Evolutionary conservation across 2,888 invertebrate genomes (phyloP), one percentile per base, ranked within the genome.

Genomic region (Sarcophaga carnaria): DNA sequence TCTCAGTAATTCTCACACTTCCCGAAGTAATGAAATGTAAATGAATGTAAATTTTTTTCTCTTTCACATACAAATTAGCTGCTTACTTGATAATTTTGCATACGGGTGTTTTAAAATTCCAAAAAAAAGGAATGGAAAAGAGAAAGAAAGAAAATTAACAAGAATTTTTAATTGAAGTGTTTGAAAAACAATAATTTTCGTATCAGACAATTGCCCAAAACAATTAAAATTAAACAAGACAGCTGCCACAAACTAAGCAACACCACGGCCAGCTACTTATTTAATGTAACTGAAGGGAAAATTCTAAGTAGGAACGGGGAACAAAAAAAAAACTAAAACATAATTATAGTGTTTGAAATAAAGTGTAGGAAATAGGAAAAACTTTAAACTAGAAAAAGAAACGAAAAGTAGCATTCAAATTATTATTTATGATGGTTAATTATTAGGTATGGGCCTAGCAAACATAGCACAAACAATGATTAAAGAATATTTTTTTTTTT

Each of bases 381-480:
- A 62, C 66, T 8, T 66, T 63, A 85, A 82, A 80, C 80, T 87
- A 83, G 80, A 87, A 83, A 86, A 22, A 67, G 62, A 59, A 67
- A 54, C 25, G 37, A 47, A 69, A 72, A 72, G 78, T 76, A 27
- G n/a, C 82, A 64, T 84, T 77, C 67, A 86, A 88, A 89, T 86
- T 87, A 88, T 89, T 89, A 89, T 89, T 89, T 89, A 89, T 89
- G 88, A 88, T 83, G 85, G 88, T 89, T 89, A 89, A 89, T 89
- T 89, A 89, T 88, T 87, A 86, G 86, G 86, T 88, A 86, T 64
- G 79, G 64, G 59, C 49, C 22, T 69, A 83, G 60, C 59, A 62
- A 70, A 86, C 45, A n/a, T 49, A 74, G 67, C 76, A 80, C 49
- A 86, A 70, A 83, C 74, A 78, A 86, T 86, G 83, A 86, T 86